phyloP scores from a whole-genome alignment of 1,140 invertebrate genomes.

The Batillaria attramentaria region DNA sequence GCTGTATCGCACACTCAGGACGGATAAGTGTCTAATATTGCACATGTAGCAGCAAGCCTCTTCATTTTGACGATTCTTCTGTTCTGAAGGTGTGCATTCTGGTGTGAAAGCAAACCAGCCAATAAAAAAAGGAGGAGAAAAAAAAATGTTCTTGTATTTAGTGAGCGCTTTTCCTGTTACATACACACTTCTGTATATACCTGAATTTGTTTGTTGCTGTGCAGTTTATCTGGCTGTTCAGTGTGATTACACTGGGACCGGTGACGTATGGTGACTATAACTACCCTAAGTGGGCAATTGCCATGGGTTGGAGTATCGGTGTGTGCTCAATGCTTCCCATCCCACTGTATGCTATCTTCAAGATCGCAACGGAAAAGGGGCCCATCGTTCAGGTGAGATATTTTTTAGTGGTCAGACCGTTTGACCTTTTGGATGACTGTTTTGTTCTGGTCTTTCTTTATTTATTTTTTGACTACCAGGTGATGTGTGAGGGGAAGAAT shows the following conservation, averaged over 20 bases:
- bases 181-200: conserved; percentile 9
- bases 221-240: conserved; percentile 65
- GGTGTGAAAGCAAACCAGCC: not conserved
- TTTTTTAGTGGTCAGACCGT: too few species aligned
- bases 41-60: too few species aligned
- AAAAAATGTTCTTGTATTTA: conserved; percentile 3
- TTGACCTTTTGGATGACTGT: too few species aligned
- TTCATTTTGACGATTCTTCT: too few species aligned
- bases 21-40: too few species aligned
- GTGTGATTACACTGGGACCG: conserved; percentile 55
- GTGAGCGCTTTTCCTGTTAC: not conserved
- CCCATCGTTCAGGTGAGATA: conserved; percentile 51
- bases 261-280: conserved; percentile 58
- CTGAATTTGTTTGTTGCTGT: conserved; percentile 26
- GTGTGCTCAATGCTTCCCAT: conserved; percentile 60
- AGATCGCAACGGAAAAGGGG: conserved; percentile 51
- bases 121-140: not conserved
- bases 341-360: conserved; percentile 53
- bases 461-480: too few species aligned
- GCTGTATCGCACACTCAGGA: too few species aligned
- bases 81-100: too few species aligned
- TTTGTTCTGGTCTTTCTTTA: too few species aligned
- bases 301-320: conserved; percentile 62
- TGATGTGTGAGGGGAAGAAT: too few species aligned
- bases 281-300: conserved; percentile 65